phyloP scores from a whole-genome alignment of 2,113 vertebrate species.

The Podocnemis expansa region DNA sequence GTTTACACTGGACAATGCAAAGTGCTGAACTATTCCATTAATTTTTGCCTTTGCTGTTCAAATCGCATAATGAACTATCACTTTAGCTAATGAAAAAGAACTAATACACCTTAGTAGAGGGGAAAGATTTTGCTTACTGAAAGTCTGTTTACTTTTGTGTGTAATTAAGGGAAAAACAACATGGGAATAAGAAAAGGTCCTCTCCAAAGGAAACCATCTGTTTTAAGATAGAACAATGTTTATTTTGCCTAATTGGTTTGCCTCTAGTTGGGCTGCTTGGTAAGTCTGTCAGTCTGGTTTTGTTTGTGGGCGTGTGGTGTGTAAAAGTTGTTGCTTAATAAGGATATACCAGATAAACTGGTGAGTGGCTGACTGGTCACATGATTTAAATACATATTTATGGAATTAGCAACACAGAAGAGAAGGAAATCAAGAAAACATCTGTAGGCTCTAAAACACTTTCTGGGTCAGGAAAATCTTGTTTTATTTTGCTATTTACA shows the following conservation, averaged over 20 bases:
- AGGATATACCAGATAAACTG: background rate
- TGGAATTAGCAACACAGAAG: background rate
- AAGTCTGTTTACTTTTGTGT: constrained; percentile 22
- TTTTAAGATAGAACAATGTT: constrained; percentile 7
- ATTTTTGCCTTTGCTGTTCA: background rate
- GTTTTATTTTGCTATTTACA: background rate
- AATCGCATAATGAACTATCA: background rate
- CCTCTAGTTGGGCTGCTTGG: background rate
- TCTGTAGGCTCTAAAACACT: background rate
- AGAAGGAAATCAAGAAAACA: background rate
- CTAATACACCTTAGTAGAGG: background rate
- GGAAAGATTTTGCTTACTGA: background rate
- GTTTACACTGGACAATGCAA: background rate
- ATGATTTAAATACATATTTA: constrained; percentile 9
- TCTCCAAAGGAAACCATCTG: background rate
- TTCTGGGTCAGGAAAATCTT: background rate
- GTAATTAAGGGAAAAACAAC: background rate
- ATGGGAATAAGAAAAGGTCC: background rate
- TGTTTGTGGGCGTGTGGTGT: background rate
- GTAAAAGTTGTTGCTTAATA: constrained; percentile 25
- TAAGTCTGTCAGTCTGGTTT: constrained; percentile 10
- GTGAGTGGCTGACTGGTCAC: background rate
- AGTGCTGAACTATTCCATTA: background rate
- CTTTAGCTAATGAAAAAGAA: background rate
- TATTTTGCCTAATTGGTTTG: constrained; percentile 15